Percentiles rank a stretch among this genome's conserved stretches.
phyloP scores from a whole-genome alignment of 2,888 invertebrate genomes.

The Drosophila subquinaria region DNA sequence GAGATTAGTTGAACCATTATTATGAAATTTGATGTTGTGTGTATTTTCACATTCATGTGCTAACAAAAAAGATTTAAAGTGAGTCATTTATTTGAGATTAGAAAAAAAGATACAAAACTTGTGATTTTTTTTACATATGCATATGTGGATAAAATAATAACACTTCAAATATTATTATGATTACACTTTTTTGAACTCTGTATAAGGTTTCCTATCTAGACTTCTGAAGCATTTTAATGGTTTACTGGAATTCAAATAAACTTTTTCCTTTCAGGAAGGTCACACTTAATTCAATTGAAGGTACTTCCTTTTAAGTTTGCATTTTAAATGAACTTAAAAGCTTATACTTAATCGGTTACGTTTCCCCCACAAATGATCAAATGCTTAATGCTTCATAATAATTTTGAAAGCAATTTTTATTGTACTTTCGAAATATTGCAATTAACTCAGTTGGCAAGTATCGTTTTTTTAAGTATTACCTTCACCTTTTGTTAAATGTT shows the following conservation, averaged over 20 bases:
- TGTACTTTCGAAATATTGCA: conserved; percentile 36
- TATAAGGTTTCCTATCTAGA: not conserved
- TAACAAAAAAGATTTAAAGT: conserved; percentile 11
- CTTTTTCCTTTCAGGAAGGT: not conserved
- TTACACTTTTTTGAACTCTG: not conserved
- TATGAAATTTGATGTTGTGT: conserved; percentile 33
- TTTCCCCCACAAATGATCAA: conserved; percentile 14
- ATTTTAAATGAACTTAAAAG: not conserved
- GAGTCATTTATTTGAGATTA: not conserved
- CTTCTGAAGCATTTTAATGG: not conserved
- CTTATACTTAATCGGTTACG: not conserved
- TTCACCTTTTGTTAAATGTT: conserved; percentile 52
- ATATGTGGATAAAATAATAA: not conserved
- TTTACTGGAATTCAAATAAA: not conserved
- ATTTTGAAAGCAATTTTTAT: conserved; percentile 38
- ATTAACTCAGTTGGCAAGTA: conserved; percentile 33
- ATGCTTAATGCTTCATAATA: conserved; percentile 20
- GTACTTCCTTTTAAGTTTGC: not conserved
- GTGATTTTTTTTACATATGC: not conserved
- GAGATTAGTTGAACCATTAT: not conserved
- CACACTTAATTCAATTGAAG: not conserved
- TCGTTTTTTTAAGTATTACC: conserved; percentile 21
- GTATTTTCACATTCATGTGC: conserved; percentile 32
- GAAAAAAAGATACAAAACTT: not conserved
- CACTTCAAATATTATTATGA: not conserved